These are phyloP conservation scores for Synanthedon andrenaeformis DNA, from an alignment of 2,888 invertebrate genomes.

Conservation along the genomic window DNA sequence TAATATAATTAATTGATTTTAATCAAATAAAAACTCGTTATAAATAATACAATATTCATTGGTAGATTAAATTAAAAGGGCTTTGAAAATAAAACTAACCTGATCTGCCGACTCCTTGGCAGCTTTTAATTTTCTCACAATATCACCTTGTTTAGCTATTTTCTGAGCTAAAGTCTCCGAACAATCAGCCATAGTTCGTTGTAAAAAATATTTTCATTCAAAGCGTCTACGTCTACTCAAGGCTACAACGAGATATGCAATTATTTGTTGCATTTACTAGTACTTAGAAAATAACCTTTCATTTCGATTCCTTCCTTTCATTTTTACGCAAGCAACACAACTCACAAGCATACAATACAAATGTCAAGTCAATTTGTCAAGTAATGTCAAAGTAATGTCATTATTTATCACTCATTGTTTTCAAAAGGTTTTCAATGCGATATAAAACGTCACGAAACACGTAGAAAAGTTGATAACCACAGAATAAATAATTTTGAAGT, in stretches of 20 bases:
- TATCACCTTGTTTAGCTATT: conserved; percentile 78
- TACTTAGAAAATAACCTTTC: conserved; percentile 26
- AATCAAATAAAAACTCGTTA: not conserved
- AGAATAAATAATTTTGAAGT: no score
- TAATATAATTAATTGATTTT: not conserved
- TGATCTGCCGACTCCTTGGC: conserved; percentile 82
- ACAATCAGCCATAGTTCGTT: conserved; percentile 39
- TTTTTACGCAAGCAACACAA: conserved; percentile 8
- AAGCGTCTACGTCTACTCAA: conserved; percentile 21
- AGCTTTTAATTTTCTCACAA: conserved; percentile 84
- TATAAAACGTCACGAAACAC: no score
- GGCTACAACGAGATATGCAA: conserved; percentile 32
- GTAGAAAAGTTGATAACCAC: no score
- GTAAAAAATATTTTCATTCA: conserved; percentile 1
- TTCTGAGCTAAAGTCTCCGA: conserved; percentile 45
- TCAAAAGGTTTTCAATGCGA: no score
- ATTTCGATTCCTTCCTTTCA: conserved; percentile 35
- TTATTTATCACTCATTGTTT: not conserved
- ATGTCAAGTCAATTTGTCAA: not conserved
- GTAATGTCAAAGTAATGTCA: not conserved
- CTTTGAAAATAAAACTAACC: conserved; percentile 56
- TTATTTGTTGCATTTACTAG: conserved; percentile 10
- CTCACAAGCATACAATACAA: not conserved
- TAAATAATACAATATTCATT: conserved; percentile 23
- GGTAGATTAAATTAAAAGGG: not conserved